Percentiles rank a stretch among this genome's conserved stretches.
These are phyloP conservation scores for Papilio gigon DNA, from an alignment of 2,888 invertebrate species.

Conservation along the genomic window DNA sequence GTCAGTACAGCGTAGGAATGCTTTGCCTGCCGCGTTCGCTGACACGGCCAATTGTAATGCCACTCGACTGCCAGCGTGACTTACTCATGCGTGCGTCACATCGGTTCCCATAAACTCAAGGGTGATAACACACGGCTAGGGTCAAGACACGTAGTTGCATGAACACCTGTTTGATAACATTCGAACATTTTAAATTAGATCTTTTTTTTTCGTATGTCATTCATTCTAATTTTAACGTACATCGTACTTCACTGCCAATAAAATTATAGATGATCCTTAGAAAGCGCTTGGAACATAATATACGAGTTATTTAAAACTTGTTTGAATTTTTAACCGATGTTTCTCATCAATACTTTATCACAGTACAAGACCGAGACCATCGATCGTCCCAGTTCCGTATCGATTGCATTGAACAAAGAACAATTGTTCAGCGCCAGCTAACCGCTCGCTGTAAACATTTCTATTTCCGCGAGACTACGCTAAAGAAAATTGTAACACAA, in stretches of 20 bases:
- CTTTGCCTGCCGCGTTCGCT: conserved; percentile 42
- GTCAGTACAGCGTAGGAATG: conserved; percentile 40
- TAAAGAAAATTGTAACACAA: conserved; percentile 22
- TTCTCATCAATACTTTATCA: no score
- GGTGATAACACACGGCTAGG: background rate
- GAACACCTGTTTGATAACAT: background rate
- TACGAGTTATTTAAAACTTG: background rate
- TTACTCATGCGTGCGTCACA: conserved; percentile 52
- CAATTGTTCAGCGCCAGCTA: conserved; percentile 44
- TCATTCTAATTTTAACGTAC: no score
- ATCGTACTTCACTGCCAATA: no score
- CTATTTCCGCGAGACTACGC: conserved; percentile 19
- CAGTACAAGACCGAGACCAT: conserved; percentile 5
- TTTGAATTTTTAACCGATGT: background rate
- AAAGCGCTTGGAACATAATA: background rate
- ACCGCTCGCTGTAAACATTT: conserved; percentile 43
- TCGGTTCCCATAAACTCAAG: conserved; percentile 49
- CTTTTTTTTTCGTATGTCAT: no score
- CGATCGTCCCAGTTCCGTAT: conserved; percentile 47
- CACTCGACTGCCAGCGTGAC: conserved; percentile 48
- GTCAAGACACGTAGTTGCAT: background rate
- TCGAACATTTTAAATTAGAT: background rate
- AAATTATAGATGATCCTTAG: no score
- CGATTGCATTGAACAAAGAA: conserved; percentile 47
- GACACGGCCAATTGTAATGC: conserved; percentile 46